Evolutionary conservation across 2,797 vertebrate species (phyloP).

Genomic region (Macrochelys suwanniensis): DNA sequence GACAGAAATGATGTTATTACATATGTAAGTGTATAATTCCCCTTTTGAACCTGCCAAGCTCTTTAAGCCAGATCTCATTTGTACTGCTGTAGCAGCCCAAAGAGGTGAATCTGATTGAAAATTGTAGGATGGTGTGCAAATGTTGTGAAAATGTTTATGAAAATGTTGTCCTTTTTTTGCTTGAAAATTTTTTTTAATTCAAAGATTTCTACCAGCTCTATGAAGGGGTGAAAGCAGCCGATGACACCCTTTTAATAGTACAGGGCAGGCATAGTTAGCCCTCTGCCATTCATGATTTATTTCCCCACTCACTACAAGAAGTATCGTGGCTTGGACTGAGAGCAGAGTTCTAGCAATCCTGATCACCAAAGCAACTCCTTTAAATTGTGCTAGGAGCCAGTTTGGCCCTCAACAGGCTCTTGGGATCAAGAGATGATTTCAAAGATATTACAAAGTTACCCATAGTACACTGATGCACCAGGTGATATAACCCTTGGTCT

Average conservation of each 20-base stretch:
- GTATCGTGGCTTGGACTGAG: not conserved
- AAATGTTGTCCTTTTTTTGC: not conserved
- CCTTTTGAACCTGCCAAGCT: not conserved
- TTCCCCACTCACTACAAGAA: not conserved
- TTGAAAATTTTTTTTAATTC: not conserved
- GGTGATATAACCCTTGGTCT: not conserved
- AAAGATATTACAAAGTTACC: not conserved
- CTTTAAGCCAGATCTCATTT: not conserved
- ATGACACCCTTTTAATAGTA: fast-evolving
- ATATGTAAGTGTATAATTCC: not conserved
- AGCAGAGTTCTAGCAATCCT: not conserved
- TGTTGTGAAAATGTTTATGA: not conserved
- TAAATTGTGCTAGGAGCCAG: not conserved
- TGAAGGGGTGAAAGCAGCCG: not conserved
- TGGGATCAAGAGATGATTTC: not conserved
- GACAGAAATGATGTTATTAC: slow-evolving; percentile 6
- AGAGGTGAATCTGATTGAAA: not conserved
- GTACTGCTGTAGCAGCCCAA: not conserved
- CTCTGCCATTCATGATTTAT: not conserved
- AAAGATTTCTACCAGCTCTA: slow-evolving; percentile 1
- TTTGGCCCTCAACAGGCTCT: not conserved
- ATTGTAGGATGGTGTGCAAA: not conserved
- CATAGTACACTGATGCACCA: not conserved
- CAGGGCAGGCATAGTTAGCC: fast-evolving
- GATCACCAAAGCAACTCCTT: not conserved